Evolutionary conservation across 1,140 invertebrate species (phyloP), one percentile per base, ranked within the genome.

Genomic region (Drosophila biarmipes): DNA sequence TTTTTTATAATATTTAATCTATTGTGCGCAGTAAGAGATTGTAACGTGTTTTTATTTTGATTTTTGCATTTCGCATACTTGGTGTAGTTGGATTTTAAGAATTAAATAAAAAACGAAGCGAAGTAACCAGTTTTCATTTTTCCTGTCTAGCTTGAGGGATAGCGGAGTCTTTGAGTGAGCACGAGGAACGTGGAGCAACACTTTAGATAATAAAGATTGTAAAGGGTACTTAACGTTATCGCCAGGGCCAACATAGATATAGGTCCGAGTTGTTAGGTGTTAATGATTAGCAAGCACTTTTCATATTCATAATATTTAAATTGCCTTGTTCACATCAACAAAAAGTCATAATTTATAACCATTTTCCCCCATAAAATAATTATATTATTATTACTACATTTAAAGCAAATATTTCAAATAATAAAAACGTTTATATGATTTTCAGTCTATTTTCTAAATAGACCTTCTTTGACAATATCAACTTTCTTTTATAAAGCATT

Each of bases 61-160:
- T 73, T 58, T 68, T 82, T 80, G 67, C 74, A 67, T 78, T 75
- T 71, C 40, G 53, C 76, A 62, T 57, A 48, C 34, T 21, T 66
- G 72, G 72, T 74, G 71, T 75, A 58, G 77, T 58, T 75, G 67
- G 45, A 80, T 59, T 66, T 68, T 57, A 79, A 71, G 55, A 51
- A 80, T 75, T 82, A 59, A 89, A 86, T 89, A 89, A 86, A 74
- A 68, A 34, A 55, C 54, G 42, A 63, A 51, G 24, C 55, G 54
- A 62, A 15, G 12, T 48, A 31, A 38, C 38, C 6, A 12, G 31
- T 8, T 19, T 17, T 19, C 38, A 19, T 40, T 48, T 12, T 42
- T 56, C 42, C 17, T 57, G 40, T 68, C 6, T 42, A 87, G 82
- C 49, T 49, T 89, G 19, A 82, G 52, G 46, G 79, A 89, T 48